Percentiles rank a stretch among this genome's conserved stretches.
phyloP scores from a whole-genome alignment of 1,140 invertebrate species.

The Leptinotarsa undecemlineata region DNA sequence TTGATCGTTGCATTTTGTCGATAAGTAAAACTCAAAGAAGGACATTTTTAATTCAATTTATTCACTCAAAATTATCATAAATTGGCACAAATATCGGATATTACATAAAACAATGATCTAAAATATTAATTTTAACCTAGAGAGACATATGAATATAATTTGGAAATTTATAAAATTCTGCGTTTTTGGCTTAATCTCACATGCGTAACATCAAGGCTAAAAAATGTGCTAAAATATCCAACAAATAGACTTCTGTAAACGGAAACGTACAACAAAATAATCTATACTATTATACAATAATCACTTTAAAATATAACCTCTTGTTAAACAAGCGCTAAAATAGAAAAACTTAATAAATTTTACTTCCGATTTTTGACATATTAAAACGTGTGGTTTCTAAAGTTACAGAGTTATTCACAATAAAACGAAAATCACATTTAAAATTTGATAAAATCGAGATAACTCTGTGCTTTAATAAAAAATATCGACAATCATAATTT shows the following conservation, averaged over 20 bases:
- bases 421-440: background rate
- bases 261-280: conserved; percentile 29
- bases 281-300: conserved; percentile 29
- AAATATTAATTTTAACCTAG: conserved; percentile 26
- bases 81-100: conserved; percentile 40
- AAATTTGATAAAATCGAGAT: conserved; percentile 3
- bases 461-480: background rate
- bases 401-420: conserved; percentile 1
- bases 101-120: conserved; percentile 30
- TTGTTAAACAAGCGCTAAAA: conserved; percentile 26
- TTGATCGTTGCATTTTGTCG: conserved; percentile 28
- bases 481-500: conserved; percentile 13
- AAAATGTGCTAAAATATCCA: conserved; percentile 24
- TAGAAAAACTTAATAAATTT: conserved; percentile 29
- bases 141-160: conserved; percentile 13
- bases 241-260: conserved; percentile 24
- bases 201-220: conserved; percentile 22
- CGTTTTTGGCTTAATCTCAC: conserved; percentile 27
- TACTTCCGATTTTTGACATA: background rate
- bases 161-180: conserved; percentile 12
- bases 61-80: conserved; percentile 38
- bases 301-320: conserved; percentile 26
- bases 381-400: background rate
- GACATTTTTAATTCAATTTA: conserved; percentile 27
- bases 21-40: conserved; percentile 19